A percentile compares a stretch with the other conserved stretches of the same genome.
phyloP scores from a whole-genome alignment of 2,113 vertebrate species.

The Lasiurus cinereus region DNA sequence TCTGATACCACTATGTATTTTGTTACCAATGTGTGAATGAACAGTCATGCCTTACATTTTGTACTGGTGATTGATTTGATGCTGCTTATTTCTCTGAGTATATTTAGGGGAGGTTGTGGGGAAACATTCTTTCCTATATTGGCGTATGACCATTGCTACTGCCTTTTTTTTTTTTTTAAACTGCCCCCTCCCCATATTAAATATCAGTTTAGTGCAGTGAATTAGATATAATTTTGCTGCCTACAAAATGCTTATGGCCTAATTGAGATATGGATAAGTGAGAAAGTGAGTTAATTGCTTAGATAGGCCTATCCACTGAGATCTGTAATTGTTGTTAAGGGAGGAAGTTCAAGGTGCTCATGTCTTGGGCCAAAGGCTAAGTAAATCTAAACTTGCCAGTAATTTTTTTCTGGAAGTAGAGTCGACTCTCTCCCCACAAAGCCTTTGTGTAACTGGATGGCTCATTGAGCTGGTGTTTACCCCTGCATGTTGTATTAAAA shows the following conservation, averaged over 20 bases:
- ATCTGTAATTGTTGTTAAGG: not conserved
- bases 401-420: constrained; percentile 34
- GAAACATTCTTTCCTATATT: not conserved
- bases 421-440: constrained; percentile 5
- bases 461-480: constrained; percentile 23
- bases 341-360: not conserved
- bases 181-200: not conserved
- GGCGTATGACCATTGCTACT: not conserved
- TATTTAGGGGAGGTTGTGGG: not conserved
- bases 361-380: not conserved
- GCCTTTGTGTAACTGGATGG: not conserved
- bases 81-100: constrained; percentile 50
- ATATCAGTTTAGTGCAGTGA: not conserved
- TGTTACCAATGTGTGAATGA: not conserved
- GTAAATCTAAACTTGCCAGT: constrained; percentile 40
- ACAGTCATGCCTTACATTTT: not conserved
- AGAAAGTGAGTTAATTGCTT: not conserved
- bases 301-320: not conserved
- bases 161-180: not conserved
- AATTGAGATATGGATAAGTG: not conserved
- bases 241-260: not conserved
- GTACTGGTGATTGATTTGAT: not conserved
- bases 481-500: constrained; percentile 34
- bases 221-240: constrained; percentile 11
- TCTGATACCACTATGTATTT: not conserved